Evolutionary conservation across 2,113 vertebrate genomes (phyloP).

Genomic region (Burhinus bistriatus): DNA sequence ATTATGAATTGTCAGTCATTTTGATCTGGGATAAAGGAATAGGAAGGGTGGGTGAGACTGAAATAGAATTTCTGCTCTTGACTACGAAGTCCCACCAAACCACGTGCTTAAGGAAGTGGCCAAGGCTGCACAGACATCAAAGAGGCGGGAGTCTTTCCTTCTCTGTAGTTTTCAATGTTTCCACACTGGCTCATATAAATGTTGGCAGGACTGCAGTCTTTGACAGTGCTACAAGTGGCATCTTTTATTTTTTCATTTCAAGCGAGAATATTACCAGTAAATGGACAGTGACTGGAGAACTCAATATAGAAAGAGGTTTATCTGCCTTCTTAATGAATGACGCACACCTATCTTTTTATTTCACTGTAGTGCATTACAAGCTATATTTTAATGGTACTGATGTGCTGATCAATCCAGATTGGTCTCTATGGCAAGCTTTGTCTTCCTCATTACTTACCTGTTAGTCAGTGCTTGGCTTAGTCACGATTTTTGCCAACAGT

Average conservation of each 20-base stretch:
- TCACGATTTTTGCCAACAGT: not conserved
- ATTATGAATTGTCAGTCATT: not conserved
- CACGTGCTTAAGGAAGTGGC: not conserved
- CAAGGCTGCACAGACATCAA: not conserved
- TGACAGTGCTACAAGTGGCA: not conserved
- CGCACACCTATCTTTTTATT: not conserved
- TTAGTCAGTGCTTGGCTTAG: not conserved
- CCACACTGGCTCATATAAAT: not conserved
- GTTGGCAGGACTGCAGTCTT: not conserved
- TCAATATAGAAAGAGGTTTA: not conserved
- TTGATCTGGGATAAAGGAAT: not conserved
- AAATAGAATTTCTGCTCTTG: not conserved
- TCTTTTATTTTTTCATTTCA: not conserved
- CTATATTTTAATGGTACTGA: not conserved
- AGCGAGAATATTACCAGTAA: not conserved
- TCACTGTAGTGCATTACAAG: not conserved
- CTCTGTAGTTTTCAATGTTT: not conserved
- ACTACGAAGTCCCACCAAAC: not conserved
- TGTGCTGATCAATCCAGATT: not conserved
- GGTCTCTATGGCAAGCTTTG: not conserved
- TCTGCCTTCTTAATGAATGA: not conserved
- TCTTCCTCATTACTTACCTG: not conserved
- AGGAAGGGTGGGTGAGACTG: not conserved
- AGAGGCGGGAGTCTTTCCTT: not conserved
- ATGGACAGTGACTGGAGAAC: not conserved